These are phyloP conservation scores for Harpagoxenus sublaevis DNA, from an alignment of 2,888 invertebrate genomes.

Conservation along the genomic window DNA sequence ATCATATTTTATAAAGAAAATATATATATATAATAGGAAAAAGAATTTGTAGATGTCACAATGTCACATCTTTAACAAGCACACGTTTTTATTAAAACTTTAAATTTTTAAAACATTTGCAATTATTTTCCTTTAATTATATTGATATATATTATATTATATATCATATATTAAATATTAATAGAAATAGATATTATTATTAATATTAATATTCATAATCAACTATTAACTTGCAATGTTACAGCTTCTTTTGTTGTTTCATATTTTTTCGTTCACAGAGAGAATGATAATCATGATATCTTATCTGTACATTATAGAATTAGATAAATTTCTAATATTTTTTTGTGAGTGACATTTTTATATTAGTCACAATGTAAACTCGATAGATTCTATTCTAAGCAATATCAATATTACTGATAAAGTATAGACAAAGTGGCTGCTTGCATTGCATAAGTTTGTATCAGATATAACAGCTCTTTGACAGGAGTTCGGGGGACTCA, in stretches of 20 bases:
- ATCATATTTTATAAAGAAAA: not conserved
- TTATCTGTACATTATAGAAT: not conserved
- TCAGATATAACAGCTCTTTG: conserved; percentile 31
- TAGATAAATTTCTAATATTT: not conserved
- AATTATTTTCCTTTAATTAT: not conserved
- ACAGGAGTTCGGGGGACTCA: conserved; percentile 33
- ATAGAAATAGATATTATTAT: too few relatives aligned
- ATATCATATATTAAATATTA: too few relatives aligned
- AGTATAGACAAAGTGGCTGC: not conserved
- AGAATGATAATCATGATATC: not conserved
- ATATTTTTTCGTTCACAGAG: not conserved
- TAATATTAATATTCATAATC: not conserved
- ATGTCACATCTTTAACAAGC: not conserved
- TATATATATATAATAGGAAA: too few relatives aligned
- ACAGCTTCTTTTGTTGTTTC: not conserved
- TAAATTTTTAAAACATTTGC: not conserved
- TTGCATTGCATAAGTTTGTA: conserved; percentile 16
- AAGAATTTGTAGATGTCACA: not conserved
- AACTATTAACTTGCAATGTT: not conserved
- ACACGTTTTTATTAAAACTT: not conserved
- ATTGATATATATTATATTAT: not conserved
- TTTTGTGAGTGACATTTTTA: not conserved
- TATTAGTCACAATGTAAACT: not conserved
- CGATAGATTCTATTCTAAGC: not conserved
- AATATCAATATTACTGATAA: conserved; percentile 21